A percentile compares a stretch with the other conserved stretches of the same genome.
phyloP scores from a whole-genome alignment of 2,888 invertebrate species.

The Nomada fucata region DNA sequence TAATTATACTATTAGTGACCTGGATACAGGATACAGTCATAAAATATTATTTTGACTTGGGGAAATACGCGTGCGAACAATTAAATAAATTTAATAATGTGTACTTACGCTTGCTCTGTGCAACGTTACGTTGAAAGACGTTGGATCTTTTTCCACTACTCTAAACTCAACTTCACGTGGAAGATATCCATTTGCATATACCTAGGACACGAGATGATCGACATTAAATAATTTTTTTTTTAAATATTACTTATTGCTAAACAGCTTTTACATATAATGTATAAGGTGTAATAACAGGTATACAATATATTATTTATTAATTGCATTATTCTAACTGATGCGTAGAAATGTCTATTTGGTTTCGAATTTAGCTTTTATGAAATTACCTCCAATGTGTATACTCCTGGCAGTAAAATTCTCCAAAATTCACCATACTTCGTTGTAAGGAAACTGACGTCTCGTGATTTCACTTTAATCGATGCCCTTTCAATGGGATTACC shows the following conservation, averaged over 20 bases:
- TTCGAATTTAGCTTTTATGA: background rate
- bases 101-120: constrained; percentile 90
- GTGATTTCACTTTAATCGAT: constrained; percentile 90
- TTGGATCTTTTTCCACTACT: constrained; percentile 94
- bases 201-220: constrained; percentile 84
- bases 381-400: constrained; percentile 92
- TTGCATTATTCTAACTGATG: too few species aligned
- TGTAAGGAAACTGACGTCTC: constrained; percentile 93
- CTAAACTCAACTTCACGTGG: constrained; percentile 94
- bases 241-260: too few species aligned
- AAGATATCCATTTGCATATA: constrained; percentile 93
- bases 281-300: too few species aligned
- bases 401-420: constrained; percentile 95
- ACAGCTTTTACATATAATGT: background rate
- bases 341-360: too few species aligned
- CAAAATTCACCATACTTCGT: constrained; percentile 97
- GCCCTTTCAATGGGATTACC: constrained; percentile 93
- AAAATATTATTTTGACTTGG: too few species aligned
- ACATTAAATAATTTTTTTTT: background rate
- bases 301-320: too few species aligned
- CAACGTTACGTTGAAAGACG: constrained; percentile 92
- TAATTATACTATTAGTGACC: background rate
- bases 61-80: background rate
- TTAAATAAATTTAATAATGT: background rate
- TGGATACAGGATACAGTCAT: too few species aligned